These are phyloP conservation scores for Plumapathes pennacea DNA, from an alignment of 92 coral and sea anemone genomes.

Conservation along the genomic window DNA sequence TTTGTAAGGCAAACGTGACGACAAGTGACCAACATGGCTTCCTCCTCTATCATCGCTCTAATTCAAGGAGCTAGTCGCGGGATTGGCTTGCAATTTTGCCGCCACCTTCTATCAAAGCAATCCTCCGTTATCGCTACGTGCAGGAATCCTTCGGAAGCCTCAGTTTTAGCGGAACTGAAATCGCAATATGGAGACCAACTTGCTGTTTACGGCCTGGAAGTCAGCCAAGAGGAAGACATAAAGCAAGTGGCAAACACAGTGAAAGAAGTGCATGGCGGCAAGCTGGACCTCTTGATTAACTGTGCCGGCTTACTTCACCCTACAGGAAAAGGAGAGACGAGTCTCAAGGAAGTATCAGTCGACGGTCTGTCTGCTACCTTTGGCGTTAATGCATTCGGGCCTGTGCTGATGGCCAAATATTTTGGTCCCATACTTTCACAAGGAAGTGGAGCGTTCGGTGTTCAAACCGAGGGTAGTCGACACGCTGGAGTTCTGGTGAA, in stretches of 20 bases:
- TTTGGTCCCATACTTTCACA: constrained; percentile 44
- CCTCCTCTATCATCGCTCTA: no score
- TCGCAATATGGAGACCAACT: constrained; percentile 23
- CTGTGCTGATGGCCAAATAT: constrained; percentile 54
- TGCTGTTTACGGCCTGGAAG: constrained; percentile 35
- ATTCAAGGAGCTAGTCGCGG: constrained; percentile 76
- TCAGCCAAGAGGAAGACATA: constrained; percentile 43
- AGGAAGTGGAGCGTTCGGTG: constrained; percentile 12
- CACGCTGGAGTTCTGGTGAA: constrained; percentile 53
- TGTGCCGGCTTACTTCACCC: constrained; percentile 69
- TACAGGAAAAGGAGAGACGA: constrained; percentile 59
- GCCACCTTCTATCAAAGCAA: constrained; percentile 35
- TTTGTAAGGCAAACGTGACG: no score
- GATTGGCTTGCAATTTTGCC: constrained; percentile 61
- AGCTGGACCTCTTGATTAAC: constrained; percentile 58
- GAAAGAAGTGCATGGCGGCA: constrained; percentile 20
- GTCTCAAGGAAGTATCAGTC: constrained; percentile 45
- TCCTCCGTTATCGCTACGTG: constrained; percentile 55
- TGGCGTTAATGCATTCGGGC: constrained; percentile 46
- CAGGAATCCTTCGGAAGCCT: constrained; percentile 40
- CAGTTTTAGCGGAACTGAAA: constrained; percentile 32
- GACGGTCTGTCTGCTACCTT: constrained; percentile 22
- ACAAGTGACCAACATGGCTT: no score
- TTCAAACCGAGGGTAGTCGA: constrained; percentile 4
- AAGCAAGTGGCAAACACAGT: constrained; percentile 19